These are phyloP conservation scores for Osmerus mordax DNA, from an alignment of 2,113 vertebrate species.

Conservation along the genomic window DNA sequence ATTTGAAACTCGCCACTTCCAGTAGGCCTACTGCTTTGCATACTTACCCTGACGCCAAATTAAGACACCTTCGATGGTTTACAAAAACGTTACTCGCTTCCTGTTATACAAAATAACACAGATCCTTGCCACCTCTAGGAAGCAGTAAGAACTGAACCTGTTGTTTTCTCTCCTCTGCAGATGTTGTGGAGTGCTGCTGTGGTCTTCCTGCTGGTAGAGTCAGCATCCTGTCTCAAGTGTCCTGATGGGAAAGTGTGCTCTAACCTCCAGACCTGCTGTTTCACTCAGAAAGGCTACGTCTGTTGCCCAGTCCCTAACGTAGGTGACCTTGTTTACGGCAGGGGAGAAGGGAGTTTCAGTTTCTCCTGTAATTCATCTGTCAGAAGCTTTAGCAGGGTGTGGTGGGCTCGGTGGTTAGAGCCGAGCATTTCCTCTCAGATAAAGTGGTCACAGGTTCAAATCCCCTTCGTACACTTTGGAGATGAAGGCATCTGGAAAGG, in stretches of 20 bases:
- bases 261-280: conserved; percentile 60
- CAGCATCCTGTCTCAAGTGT: conserved; percentile 48
- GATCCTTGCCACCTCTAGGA: not conserved
- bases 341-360: too few species aligned
- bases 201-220: conserved; percentile 30
- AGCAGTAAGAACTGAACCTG: not conserved
- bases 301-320: conserved; percentile 69
- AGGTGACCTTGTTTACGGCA: conserved; percentile 20
- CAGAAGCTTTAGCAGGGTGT: too few species aligned
- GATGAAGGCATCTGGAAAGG: not conserved
- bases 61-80: not conserved
- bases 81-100: too few species aligned
- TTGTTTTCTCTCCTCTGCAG: conserved; percentile 23
- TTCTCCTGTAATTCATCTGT: too few species aligned
- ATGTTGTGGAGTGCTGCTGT: conserved; percentile 31
- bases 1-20: not conserved
- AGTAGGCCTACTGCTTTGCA: too few species aligned
- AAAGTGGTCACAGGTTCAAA: too few species aligned
- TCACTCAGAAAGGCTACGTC: conserved; percentile 32
- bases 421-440: too few species aligned
- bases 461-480: too few species aligned
- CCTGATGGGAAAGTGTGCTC: conserved; percentile 55
- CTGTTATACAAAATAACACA: too few species aligned
- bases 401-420: too few species aligned
- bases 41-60: not conserved